phyloP scores from a whole-genome alignment of 2,888 invertebrate genomes.

The Agrotis segetum region DNA sequence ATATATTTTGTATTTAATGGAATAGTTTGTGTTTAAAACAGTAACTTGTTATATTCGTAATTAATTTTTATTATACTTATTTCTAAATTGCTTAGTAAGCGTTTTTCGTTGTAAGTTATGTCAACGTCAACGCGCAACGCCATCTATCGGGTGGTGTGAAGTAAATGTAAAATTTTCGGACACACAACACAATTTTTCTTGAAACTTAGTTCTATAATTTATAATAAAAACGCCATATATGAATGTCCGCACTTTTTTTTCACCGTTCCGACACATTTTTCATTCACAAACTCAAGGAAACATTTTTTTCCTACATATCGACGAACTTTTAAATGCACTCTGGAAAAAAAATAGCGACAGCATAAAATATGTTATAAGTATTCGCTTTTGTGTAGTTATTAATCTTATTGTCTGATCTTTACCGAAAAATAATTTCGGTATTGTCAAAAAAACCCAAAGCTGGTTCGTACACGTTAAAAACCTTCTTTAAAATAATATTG shows the following conservation, averaged over 20 bases:
- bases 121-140: slow-evolving; percentile 18
- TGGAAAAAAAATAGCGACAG: slow-evolving; percentile 25
- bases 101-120: background rate
- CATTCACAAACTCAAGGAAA: background rate
- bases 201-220: background rate
- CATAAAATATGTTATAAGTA: slow-evolving; percentile 37
- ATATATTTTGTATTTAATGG: slow-evolving; percentile 10
- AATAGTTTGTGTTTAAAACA: slow-evolving; percentile 5
- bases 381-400: slow-evolving; percentile 38
- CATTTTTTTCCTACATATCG: background rate
- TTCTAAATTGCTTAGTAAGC: background rate
- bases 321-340: background rate
- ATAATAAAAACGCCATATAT: background rate
- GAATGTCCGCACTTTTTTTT: background rate
- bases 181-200: background rate
- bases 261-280: background rate
- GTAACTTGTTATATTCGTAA: background rate
- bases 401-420: slow-evolving; percentile 57
- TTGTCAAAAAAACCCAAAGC: slow-evolving; percentile 55
- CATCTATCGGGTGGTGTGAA: slow-evolving; percentile 43
- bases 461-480: slow-evolving; percentile 49
- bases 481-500: slow-evolving; percentile 61
- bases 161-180: background rate
- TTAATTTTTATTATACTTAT: background rate
- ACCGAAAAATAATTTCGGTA: slow-evolving; percentile 56